Evolutionary conservation across 1,140 invertebrate genomes (phyloP).

Genomic region (Drosophila lacteicornis): DNA sequence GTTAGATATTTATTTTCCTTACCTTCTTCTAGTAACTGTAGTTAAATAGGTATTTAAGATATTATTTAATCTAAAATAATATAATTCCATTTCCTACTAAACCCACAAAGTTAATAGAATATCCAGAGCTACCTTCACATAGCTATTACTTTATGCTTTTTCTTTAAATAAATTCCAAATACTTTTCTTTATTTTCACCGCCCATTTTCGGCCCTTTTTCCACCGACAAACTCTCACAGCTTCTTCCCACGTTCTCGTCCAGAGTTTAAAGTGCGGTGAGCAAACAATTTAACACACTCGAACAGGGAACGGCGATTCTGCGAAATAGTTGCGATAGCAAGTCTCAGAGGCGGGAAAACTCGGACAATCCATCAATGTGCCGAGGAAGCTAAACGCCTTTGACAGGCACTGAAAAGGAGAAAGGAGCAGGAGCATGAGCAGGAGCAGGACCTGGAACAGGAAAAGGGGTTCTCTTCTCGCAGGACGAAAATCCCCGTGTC

Average conservation of each 20-base stretch:
- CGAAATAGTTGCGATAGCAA: constrained; percentile 4
- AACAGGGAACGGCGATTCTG: constrained; percentile 2
- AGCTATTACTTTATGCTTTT: background rate
- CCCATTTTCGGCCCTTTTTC: background rate
- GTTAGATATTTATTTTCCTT: no score
- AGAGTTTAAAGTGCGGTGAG: constrained; percentile 50
- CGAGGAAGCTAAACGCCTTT: constrained; percentile 62
- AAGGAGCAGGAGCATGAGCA: constrained; percentile 14
- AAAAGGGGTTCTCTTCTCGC: constrained; percentile 9
- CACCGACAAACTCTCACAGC: background rate
- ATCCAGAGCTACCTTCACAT: no score
- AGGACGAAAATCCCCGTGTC: constrained; percentile 33
- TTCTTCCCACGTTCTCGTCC: constrained; percentile 58
- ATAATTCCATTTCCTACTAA: no score
- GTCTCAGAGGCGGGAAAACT: constrained; percentile 15
- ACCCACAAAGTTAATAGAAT: no score
- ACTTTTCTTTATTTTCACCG: background rate
- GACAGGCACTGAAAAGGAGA: constrained; percentile 67
- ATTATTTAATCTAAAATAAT: no score
- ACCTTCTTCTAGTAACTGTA: background rate
- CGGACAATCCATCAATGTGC: constrained; percentile 70
- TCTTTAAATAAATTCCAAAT: background rate
- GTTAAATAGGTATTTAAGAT: no score
- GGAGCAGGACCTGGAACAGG: constrained; percentile 4
- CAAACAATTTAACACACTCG: constrained; percentile 74